Base-by-base conservation (phyloP, 2,888 invertebrate genomes). In the Saturnia pavonia region DNA sequence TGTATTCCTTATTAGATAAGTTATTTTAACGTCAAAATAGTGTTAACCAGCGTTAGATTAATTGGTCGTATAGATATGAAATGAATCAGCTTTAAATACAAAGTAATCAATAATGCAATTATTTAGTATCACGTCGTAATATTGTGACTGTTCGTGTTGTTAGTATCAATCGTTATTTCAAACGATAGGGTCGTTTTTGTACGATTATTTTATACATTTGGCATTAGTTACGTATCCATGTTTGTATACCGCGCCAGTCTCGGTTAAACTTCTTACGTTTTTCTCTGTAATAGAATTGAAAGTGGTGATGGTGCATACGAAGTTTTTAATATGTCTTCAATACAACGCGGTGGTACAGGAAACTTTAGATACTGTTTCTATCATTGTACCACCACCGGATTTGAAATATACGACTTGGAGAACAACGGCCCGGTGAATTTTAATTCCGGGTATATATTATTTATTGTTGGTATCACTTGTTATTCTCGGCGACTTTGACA, bases 351-450 rank as follows among this genome's bases (percentile, higher is more conserved):
- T 34, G 87, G 89, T n/a, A 78, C 80, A 43, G 93, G 92, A 42
- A 80, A 79, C 73, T 92, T 92, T 77, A 85, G 85, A 69, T 93
- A 91, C 76, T 85, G 88, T 73, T 92, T 86, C 80, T 93, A 94
- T 80, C 89, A 90, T 76, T 94, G 92, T 79, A 75, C 86, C 71
- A 76, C 74, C 73, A 85, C 88, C 67, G 93, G 91, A 74, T 93
- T 92, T 81, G 93, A 92, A 79, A 90, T 94, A 75, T 92, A 92
- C 80, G 92, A 94, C 79, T 57, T 92, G 87, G 92, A 91, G 78
- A 80, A 85, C 70, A 87, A 86, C 74, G 82, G 84, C 71, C 78
- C 85, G 78, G 75, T 78, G 72, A 79, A 75, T 66, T 60, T 66
- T 69, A 69, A 63, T 69, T 22, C 73, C 77, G 71, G 86, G 87